Conservation (phyloP, 2,888 invertebrate genomes). For the Hyposoter dolosus region DNA sequence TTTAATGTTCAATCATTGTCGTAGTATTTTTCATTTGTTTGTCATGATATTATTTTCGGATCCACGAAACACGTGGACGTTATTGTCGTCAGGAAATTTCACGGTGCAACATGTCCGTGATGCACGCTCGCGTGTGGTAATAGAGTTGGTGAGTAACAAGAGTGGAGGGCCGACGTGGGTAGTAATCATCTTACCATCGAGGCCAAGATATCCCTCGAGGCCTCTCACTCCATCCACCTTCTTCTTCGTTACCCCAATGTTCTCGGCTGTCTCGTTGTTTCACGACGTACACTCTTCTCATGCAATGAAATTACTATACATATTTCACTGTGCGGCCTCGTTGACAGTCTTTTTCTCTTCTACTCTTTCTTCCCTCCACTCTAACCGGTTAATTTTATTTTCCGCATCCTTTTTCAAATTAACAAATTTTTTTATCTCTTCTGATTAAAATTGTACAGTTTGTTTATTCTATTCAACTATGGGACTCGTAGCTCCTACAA, state of each 20-base stretch:
- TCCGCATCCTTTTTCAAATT: neutral
- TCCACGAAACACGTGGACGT: neutral
- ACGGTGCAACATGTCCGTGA: constrained; percentile 38
- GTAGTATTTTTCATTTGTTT: neutral
- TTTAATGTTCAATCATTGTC: neutral
- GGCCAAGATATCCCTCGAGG: constrained; percentile 64
- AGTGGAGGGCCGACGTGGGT: constrained; percentile 57
- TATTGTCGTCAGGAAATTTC: constrained; percentile 36
- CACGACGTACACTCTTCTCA: neutral
- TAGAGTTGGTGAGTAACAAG: constrained; percentile 66
- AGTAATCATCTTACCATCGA: constrained; percentile 70
- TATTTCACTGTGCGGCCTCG: neutral
- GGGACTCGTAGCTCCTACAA: neutral
- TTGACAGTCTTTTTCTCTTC: constrained; percentile 11
- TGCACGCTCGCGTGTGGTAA: constrained; percentile 56
- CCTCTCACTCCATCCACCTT: constrained; percentile 32
- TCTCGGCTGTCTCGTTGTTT: constrained; percentile 27
- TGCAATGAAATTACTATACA: constrained; percentile 24
- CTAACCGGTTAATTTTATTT: neutral
- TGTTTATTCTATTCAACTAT: neutral
- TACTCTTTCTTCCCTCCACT: neutral
- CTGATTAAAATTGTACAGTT: neutral
- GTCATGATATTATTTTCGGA: neutral
- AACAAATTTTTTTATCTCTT: neutral
- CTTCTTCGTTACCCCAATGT: constrained; percentile 50